Evolutionary conservation across 2,888 invertebrate genomes (phyloP), one percentile per base, ranked within the genome.

Genomic region (Chymomyza caudatula): DNA sequence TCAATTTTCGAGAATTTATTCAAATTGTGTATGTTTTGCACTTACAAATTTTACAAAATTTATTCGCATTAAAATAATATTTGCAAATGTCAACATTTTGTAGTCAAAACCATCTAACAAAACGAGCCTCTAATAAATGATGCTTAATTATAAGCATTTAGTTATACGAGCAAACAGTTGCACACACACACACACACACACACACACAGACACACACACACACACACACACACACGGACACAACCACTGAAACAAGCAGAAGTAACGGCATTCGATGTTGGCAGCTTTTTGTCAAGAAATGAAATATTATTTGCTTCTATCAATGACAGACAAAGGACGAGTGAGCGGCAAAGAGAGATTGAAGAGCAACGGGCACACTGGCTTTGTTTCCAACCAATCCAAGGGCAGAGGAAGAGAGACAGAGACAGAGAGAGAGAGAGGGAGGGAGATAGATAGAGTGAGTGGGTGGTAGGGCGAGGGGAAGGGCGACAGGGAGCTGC

Each of bases 231-330:
- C 25, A 25, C 25, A 25, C 25, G 5, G 3, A 25, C 25, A 11
- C 29, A 37, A 2, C 11, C 29, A 37, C 29, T 37, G 3, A 37
- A 37, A 37, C 29, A 37, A 37, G 29, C 11, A 37, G 11, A 11
- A 37, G 11, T 37, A 37, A 11, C 29, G 42, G 54, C 59, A 44
- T 43, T 68, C 55, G 22, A 25, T 25, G n/a, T n/a, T n/a, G 49
- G 44, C 49, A 54, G 29, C 11, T 23, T 55, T 57, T 53, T 25
- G 55, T 52, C 17, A 44, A 52, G 76, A 75, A 63, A 76, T 73
- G 70, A 73, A 61, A 73, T 75, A 76, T 70, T 64, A 56, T 67
- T 49, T 6, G 19, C 20, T 19, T 20, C 51, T 51, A 51, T n/a
- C 8, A 51, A 17, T 37, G 29, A 37, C 29, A 37, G 29, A 37